Base-by-base conservation (phyloP, 2,888 invertebrate species). In the Entomobrya multifasciata region DNA sequence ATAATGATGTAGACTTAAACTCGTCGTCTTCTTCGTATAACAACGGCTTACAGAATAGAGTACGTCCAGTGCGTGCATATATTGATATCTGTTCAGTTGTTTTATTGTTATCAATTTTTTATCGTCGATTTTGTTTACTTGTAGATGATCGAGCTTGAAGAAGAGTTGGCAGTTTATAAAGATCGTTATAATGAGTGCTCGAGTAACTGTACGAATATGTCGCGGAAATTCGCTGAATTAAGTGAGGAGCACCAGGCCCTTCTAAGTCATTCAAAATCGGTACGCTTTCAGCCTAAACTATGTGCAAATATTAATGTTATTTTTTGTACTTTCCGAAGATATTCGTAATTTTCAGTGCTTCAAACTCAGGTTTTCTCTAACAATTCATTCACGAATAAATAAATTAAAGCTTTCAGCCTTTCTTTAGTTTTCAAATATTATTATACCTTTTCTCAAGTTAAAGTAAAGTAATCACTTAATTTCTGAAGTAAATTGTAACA, bases 141-240 rank as follows among this genome's bases (percentile, higher is more conserved):
- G 4, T 57, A 92, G 92, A 92, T 95, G 91, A 94, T 94, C 91
- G 94, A 94, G 91, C 93, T 96, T 27, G 95, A 95, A 92, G 95
- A 96, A 92, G 96, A 96, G 92, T 93, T 96, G 91, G 95, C 95
- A 83, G 93, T 95, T 72, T 94, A 96, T 88, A 96, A 96, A 92
- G 95, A 96, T 92, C 94, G 95, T 90, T 96, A 95, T 93, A 95
- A 95, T 86, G 94, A 94, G 90, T 95, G 94, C 86, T 93, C 94
- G 91, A 94, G 94, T 30, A 95, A 95, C 91, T 94, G 95, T 91
- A 93, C 94, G 83, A 93, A 94, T 80, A 93, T 96, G 57, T 93
- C 94, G 60, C 93, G 94, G 88, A 94, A 95, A 92, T 93, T 96
- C 91, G 93, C 94, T 60, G 92, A 92, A 86, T 92, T 95, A 91